phyloP scores from a whole-genome alignment of 2,113 vertebrate species.

The Butorides virescens region DNA sequence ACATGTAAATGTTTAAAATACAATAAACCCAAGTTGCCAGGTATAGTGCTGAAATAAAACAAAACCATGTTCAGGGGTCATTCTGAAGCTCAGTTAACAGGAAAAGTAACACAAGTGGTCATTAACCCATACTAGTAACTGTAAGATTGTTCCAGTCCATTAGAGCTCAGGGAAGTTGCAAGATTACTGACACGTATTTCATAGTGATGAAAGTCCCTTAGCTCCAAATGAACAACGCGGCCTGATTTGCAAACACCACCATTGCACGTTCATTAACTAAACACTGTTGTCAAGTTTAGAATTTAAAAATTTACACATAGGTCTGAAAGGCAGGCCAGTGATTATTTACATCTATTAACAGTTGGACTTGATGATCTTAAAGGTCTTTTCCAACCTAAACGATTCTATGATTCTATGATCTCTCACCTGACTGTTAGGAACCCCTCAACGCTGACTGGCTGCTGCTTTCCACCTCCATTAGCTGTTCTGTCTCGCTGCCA shows the following conservation, averaged over 20 bases:
- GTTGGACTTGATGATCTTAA: no score
- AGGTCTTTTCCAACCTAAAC: no score
- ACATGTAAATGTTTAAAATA: neutral
- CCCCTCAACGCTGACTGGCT: neutral
- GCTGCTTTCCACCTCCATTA: neutral
- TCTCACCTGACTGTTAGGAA: neutral
- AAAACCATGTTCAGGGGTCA: neutral
- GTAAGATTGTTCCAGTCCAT: neutral
- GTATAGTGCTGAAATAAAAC: neutral
- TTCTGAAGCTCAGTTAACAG: neutral
- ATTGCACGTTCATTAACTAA: neutral
- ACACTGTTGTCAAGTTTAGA: neutral
- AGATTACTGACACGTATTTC: neutral
- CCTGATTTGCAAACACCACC: neutral
- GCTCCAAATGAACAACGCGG: neutral
- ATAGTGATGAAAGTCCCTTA: neutral
- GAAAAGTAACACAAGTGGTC: neutral
- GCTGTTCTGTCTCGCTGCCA: neutral
- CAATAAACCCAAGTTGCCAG: neutral
- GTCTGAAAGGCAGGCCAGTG: neutral
- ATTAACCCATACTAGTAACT: neutral
- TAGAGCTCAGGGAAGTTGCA: neutral
- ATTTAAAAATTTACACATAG: neutral
- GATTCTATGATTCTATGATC: no score
- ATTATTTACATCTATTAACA: neutral